Conservation (phyloP, 1,140 invertebrate species). For the Nylanderia fulva region DNA sequence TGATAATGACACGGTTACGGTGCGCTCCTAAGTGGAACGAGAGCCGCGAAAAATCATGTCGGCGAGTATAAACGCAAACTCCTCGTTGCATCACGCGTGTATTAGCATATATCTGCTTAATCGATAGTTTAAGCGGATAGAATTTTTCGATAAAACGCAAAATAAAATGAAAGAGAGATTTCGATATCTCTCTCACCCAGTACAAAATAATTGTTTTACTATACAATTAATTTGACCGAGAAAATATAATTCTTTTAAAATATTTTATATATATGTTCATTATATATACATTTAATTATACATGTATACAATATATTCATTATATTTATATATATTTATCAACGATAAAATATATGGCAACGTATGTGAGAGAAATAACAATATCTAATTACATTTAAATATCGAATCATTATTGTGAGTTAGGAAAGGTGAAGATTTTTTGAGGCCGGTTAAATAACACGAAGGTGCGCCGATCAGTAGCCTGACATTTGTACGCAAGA, state of each 20-base stretch:
- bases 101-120: slow-evolving; percentile 12
- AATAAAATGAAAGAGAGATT: too few relatives aligned
- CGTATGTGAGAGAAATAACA: background rate
- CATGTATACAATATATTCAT: too few relatives aligned
- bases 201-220: background rate
- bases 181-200: too few relatives aligned
- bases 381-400: slow-evolving; percentile 23
- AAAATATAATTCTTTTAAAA: too few relatives aligned
- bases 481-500: slow-evolving; percentile 40
- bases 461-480: slow-evolving; percentile 20
- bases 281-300: too few relatives aligned
- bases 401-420: slow-evolving; percentile 14
- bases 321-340: too few relatives aligned
- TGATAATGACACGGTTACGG: slow-evolving; percentile 57
- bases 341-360: background rate
- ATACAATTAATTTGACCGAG: background rate
- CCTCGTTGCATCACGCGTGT: background rate
- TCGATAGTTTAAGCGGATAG: background rate
- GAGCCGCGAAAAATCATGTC: background rate
- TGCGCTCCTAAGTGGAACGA: slow-evolving; percentile 45
- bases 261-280: too few relatives aligned
- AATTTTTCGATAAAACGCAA: background rate
- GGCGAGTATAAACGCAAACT: background rate
- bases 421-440: slow-evolving; percentile 17
- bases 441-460: background rate